Base-by-base conservation (phyloP, 2,888 invertebrate genomes). In the Smittia aterrima region DNA sequence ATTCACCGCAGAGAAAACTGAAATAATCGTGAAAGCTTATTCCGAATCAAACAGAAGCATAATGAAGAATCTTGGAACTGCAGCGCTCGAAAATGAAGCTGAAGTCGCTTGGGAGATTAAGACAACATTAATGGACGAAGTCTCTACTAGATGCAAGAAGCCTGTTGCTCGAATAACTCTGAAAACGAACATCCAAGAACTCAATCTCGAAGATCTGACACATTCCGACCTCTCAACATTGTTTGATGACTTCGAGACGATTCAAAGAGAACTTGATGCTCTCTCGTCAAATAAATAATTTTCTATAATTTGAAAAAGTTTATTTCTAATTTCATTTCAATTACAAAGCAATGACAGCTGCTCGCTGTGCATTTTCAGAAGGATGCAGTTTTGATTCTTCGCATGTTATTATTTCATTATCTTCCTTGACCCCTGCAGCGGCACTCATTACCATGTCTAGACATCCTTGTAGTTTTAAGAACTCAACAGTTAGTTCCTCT, bases 381-480 rank as follows among this genome's bases (percentile, higher is more conserved):
- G 41, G 66, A 6, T 66, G 74, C 25, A 74, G n/a, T 16, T 62
- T 62, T 13, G 58, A 58, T 18, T 3, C 20, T 6, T 7, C 1
- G 18, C 9, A 9, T 9, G 1, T 7, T 18, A 6, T 11, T n/a
- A 16, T 83, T 81, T 79, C 78, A 81, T 75, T 77, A 73, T 84
- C 84, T 66, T 80, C 74, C 53, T 77, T 77, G 77, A 84, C 81
- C 77, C 82, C 82, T 75, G 83, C 82, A 18, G 84, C 84, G 7
- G 85, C 83, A 79, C 83, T 86, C 76, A 90, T 80, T 27, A 93
- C 80, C 80, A 91, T 84, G 77, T 88, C 86, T 75, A 92, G 84
- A 25, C 88, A 86, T 11, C 93, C 92, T 82, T 91, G 89, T 27
- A 93, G 80, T 77, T 88, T 85, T 75, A 88, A 81, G 38, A 92